Conservation (phyloP, 2,888 invertebrate genomes). For the Balanococcus diminutus region DNA sequence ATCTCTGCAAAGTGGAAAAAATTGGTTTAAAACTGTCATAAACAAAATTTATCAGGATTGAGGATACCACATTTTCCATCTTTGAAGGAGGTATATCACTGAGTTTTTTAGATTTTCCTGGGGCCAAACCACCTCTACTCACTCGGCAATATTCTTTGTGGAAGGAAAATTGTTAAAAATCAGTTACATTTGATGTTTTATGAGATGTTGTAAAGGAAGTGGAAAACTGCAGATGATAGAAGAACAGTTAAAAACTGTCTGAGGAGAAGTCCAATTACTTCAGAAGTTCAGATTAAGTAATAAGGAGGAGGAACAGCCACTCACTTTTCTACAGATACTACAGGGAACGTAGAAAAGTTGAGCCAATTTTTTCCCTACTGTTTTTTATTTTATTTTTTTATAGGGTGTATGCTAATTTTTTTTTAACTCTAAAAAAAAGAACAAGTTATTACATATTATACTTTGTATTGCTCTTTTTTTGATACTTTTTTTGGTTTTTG, state of each 20-base stretch:
- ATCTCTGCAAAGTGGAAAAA: too few species aligned
- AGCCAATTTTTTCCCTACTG: background rate
- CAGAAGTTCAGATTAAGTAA: background rate
- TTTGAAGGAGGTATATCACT: too few species aligned
- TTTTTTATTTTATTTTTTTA: background rate
- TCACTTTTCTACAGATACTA: background rate
- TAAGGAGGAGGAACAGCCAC: background rate
- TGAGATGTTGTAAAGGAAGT: too few species aligned
- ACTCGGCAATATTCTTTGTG: too few species aligned
- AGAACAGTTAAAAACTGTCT: background rate
- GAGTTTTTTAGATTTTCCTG: too few species aligned
- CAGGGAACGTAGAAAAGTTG: background rate
- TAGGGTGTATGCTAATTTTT: background rate
- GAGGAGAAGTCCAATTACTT: background rate
- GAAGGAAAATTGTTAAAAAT: too few species aligned
- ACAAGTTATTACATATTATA: conserved; percentile 2
- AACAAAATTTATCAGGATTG: too few species aligned
- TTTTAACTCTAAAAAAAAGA: background rate
- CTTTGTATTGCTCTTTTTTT: conserved; percentile 1
- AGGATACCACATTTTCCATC: too few species aligned
- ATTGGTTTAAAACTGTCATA: too few species aligned
- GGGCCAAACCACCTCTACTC: too few species aligned
- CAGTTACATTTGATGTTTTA: too few species aligned
- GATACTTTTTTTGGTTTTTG: background rate
- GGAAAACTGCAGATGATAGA: background rate